These are phyloP conservation scores for Phthorimaea operculella DNA, from an alignment of 1,140 invertebrate genomes.

Conservation along the genomic window DNA sequence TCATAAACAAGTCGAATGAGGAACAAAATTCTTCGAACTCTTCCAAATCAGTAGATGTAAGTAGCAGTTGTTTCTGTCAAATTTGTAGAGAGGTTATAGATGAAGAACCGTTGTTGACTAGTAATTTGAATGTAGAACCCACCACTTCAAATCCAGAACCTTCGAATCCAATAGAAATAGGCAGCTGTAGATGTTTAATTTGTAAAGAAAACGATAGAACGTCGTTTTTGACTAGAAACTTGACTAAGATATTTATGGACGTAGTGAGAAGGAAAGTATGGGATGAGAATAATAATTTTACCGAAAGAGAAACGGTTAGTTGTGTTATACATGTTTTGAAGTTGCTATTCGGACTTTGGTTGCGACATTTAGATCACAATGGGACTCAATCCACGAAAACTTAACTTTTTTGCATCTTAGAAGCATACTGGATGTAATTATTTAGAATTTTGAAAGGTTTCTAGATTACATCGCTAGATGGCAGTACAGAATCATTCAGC, in stretches of 20 bases:
- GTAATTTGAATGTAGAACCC: background rate
- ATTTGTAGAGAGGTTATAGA: constrained; percentile 44
- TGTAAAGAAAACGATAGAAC: constrained; percentile 37
- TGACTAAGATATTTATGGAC: constrained; percentile 43
- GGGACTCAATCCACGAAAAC: no score
- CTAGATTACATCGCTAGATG: no score
- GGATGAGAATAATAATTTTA: constrained; percentile 49
- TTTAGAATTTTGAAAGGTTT: no score
- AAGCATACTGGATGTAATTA: no score
- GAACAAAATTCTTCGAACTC: constrained; percentile 1
- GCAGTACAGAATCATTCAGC: no score
- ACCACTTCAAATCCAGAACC: background rate
- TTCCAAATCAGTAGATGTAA: constrained; percentile 44
- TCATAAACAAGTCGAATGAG: background rate
- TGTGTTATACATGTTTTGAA: constrained; percentile 49
- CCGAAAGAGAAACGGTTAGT: constrained; percentile 50
- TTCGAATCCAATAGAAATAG: constrained; percentile 44
- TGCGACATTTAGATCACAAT: constrained; percentile 57
- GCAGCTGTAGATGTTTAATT: constrained; percentile 54
- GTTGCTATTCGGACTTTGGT: constrained; percentile 53
- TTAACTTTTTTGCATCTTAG: no score
- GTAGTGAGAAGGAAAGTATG: constrained; percentile 42
- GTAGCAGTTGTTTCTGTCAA: constrained; percentile 50
- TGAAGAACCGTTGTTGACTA: constrained; percentile 22
- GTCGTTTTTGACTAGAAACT: constrained; percentile 32